phyloP scores from a whole-genome alignment of 2,797 vertebrate genomes.

The Monodelphis domestica region DNA sequence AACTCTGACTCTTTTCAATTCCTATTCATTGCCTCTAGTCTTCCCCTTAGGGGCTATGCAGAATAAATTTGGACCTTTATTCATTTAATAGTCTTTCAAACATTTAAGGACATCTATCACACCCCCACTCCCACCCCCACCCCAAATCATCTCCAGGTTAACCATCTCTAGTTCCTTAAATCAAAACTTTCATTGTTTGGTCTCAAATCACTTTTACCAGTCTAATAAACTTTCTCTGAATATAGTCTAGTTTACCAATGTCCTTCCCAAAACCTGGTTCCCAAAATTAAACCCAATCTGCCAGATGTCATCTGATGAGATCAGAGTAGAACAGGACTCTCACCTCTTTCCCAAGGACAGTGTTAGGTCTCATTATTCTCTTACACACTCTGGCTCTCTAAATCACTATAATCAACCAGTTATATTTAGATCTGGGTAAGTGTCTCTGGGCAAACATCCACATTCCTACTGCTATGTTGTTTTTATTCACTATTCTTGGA shows the following conservation, averaged over 20 bases:
- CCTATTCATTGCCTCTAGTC: neutral
- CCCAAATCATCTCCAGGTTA: neutral
- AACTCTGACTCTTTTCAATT: neutral
- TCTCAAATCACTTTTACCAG: neutral
- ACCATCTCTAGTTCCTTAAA: neutral
- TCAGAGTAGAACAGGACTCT: neutral
- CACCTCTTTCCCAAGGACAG: neutral
- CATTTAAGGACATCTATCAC: neutral
- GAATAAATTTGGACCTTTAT: neutral
- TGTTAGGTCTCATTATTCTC: conserved; percentile 2
- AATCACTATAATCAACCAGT: conserved; percentile 10
- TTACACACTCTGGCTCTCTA: neutral
- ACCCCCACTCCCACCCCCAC: no score
- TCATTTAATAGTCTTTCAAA: neutral
- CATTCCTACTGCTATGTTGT: neutral
- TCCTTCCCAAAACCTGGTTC: neutral
- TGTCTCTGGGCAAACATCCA: neutral
- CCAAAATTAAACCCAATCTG: neutral
- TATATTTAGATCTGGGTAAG: neutral
- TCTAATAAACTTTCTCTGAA: neutral
- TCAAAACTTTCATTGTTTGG: neutral
- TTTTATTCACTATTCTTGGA: conserved; percentile 2
- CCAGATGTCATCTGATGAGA: neutral
- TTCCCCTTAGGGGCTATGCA: neutral
- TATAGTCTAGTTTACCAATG: neutral